phyloP scores from a whole-genome alignment of 2,888 invertebrate genomes.

The Lasioglossum vierecki region DNA sequence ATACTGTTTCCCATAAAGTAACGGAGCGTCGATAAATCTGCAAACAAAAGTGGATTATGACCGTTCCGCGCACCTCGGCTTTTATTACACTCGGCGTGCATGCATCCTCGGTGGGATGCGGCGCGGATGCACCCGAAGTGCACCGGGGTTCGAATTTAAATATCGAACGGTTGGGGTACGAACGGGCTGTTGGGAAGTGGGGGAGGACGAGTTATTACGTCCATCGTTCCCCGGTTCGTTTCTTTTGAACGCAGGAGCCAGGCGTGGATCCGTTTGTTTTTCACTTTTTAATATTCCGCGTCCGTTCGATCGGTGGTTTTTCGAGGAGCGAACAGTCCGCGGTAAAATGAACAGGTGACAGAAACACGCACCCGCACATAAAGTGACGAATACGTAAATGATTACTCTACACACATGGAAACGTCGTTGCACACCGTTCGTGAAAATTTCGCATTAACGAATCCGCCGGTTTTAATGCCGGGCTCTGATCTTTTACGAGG shows the following conservation, averaged over 20 bases:
- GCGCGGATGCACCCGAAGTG: constrained; percentile 30
- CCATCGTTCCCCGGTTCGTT: constrained; percentile 23
- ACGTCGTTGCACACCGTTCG: neutral
- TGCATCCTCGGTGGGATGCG: constrained; percentile 5
- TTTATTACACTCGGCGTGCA: constrained; percentile 51
- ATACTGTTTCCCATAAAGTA: constrained; percentile 37
- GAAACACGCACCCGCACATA: neutral
- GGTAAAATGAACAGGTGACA: constrained; percentile 1
- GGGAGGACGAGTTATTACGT: constrained; percentile 64
- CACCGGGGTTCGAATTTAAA: constrained; percentile 61
- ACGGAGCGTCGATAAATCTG: constrained; percentile 59
- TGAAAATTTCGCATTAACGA: neutral
- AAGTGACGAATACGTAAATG: too few species aligned
- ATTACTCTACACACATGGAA: too few species aligned
- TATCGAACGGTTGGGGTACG: constrained; percentile 52
- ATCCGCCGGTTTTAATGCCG: neutral
- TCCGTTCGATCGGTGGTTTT: constrained; percentile 23
- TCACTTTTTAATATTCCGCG: constrained; percentile 48
- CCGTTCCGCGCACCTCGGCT: constrained; percentile 55
- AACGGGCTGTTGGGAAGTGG: neutral
- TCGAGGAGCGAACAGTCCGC: constrained; percentile 1
- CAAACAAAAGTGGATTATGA: constrained; percentile 70
- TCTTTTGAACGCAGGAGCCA: constrained; percentile 19
- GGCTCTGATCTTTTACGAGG: neutral
- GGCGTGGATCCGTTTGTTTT: constrained; percentile 7